phyloP scores from a whole-genome alignment of 2,113 vertebrate species.

The Protobothrops flavoviridis region DNA sequence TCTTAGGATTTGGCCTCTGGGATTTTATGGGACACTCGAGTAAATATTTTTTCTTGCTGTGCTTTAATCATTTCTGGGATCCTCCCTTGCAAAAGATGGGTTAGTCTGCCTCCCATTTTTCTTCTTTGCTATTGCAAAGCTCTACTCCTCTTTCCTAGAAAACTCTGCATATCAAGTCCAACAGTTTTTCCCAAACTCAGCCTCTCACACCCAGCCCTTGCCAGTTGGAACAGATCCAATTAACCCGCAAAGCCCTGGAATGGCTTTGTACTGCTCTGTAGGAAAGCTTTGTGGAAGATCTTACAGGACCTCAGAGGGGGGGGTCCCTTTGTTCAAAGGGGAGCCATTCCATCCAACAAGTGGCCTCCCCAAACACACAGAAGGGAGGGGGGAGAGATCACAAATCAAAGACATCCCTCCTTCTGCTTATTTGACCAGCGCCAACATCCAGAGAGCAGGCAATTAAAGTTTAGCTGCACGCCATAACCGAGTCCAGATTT shows the following conservation, averaged over 20 bases:
- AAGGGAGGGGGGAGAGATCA: neutral
- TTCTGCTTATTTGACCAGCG: neutral
- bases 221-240: slow-evolving; percentile 27
- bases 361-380: neutral
- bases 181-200: slow-evolving; percentile 8
- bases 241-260: slow-evolving; percentile 12
- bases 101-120: neutral
- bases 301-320: neutral
- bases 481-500: neutral
- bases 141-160: slow-evolving; percentile 13
- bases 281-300: neutral
- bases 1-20: neutral
- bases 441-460: neutral
- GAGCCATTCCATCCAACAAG: slow-evolving; percentile 13
- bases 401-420: neutral
- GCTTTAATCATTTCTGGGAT: neutral
- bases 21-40: neutral
- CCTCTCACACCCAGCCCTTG: slow-evolving; percentile 28
- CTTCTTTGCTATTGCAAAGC: neutral
- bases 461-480: neutral
- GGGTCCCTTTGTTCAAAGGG: slow-evolving; percentile 12
- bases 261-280: neutral
- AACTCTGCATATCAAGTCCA: slow-evolving; percentile 25
- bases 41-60: neutral
- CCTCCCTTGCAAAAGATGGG: slow-evolving; percentile 19